These are phyloP conservation scores for Poecilia picta DNA, from an alignment of 2,797 vertebrate species.

Conservation along the genomic window DNA sequence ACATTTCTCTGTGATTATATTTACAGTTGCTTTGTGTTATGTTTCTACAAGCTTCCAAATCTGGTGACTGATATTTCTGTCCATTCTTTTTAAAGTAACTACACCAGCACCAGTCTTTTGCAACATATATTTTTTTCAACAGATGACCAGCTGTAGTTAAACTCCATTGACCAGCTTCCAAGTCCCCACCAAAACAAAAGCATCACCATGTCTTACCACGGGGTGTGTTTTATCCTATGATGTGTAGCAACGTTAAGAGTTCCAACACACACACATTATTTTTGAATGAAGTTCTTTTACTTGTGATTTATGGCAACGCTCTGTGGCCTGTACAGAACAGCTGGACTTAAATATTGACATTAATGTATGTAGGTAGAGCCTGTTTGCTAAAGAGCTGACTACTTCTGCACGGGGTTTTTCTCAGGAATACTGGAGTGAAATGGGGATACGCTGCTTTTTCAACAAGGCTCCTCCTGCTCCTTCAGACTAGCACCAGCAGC, in stretches of 20 bases:
- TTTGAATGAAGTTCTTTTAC: background rate
- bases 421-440: background rate
- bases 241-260: background rate
- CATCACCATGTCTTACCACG: background rate
- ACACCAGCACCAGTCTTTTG: background rate
- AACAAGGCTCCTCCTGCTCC: too few relatives aligned
- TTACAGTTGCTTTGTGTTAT: background rate
- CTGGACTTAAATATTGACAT: background rate
- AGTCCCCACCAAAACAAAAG: background rate
- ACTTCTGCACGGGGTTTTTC: background rate
- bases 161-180: background rate
- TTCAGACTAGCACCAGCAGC: too few relatives aligned
- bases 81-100: background rate
- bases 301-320: background rate
- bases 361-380: background rate
- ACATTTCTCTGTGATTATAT: background rate
- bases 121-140: background rate
- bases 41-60: background rate
- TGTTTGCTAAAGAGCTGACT: background rate
- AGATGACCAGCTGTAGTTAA: background rate
- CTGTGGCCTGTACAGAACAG: background rate
- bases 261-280: background rate
- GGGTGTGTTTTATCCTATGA: background rate
- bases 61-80: background rate
- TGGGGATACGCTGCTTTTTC: background rate